phyloP scores from a whole-genome alignment of 2,888 invertebrate genomes.

The Dryococelus australis region DNA sequence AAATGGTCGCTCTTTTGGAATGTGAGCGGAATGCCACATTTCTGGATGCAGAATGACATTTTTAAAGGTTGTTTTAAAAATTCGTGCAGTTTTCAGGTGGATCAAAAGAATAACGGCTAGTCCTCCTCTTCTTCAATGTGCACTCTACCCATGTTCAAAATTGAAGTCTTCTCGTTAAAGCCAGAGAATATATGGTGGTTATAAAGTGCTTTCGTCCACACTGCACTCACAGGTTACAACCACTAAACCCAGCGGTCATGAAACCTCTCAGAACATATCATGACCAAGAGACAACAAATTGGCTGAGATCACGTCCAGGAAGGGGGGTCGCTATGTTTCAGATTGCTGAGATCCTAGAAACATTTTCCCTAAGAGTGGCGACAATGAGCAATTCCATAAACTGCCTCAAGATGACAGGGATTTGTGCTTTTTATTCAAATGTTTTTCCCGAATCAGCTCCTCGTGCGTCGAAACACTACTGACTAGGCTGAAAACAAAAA shows the following conservation, averaged over 20 bases:
- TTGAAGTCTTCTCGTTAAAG: constrained; percentile 37
- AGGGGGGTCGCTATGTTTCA: not conserved
- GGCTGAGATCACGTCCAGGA: not conserved
- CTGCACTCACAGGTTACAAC: constrained; percentile 40
- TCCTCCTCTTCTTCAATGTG: not conserved
- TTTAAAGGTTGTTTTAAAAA: constrained; percentile 32
- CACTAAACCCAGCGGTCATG: constrained; percentile 44
- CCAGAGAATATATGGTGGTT: constrained; percentile 39
- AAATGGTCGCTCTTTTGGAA: constrained; percentile 30
- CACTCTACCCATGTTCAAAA: not conserved
- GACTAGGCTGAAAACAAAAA: not conserved
- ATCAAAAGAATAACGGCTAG: not conserved
- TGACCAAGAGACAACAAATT: constrained; percentile 28
- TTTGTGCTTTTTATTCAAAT: not conserved
- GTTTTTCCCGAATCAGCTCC: not conserved
- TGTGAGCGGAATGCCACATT: constrained; percentile 32
- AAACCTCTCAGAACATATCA: constrained; percentile 39
- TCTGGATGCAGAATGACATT: constrained; percentile 34
- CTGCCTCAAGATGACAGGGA: constrained; percentile 28
- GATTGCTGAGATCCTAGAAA: constrained; percentile 22
- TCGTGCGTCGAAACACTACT: not conserved
- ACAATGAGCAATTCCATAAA: constrained; percentile 28
- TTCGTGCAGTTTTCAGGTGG: constrained; percentile 9
- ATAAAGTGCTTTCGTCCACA: constrained; percentile 44
- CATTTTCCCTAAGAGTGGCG: constrained; percentile 32